Evolutionary conservation across 2,888 invertebrate species (phyloP), one percentile per base, ranked within the genome.

Genomic region (Germaria angustata): DNA sequence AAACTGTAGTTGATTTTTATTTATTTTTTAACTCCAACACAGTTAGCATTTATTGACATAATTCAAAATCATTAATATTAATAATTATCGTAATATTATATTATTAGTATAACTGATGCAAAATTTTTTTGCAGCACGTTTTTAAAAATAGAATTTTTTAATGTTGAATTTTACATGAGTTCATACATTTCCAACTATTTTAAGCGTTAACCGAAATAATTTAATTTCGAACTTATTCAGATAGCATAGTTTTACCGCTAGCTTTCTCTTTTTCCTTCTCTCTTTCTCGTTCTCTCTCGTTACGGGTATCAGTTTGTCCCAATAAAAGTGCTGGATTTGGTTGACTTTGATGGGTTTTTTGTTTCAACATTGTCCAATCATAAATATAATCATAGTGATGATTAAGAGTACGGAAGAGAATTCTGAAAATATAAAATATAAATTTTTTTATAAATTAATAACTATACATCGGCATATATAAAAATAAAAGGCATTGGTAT

Each of bases 311-410:
- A 84, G 89, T 85, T 85, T 90, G 90, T 81, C 89, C 90, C 85
- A 90, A 86, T 55, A 90, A 85, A 84, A 90, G 87, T 84, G 89
- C 88, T 81, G 89, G 87, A 85, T 89, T 89, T 79, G 90, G 88
- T 83, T 90, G 90, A 80, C 89, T 89, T 86, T 90, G 89, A 78
- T 91, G 90, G 81, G 90, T 89, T 87, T 98, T 98, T 92, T 99
- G 99, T 90, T 99, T 98, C 91, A 99, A 93, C 95, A 99, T 96
- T 88, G 99, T 99, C 99, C 99, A 99, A 93, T 99, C 99, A 92
- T 99, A 99, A 89, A 97, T 97, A 93, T 98, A 99, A 93, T 99
- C 99, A 92, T 98, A 99, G 92, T 98, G 98, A 92, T 99, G 98
- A 93, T 99, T 99, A 90, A 99, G 94, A 87, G 99, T 99, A 92